Base-by-base conservation (phyloP, 2,113 vertebrate species). In the Mormyrus iriodes region DNA sequence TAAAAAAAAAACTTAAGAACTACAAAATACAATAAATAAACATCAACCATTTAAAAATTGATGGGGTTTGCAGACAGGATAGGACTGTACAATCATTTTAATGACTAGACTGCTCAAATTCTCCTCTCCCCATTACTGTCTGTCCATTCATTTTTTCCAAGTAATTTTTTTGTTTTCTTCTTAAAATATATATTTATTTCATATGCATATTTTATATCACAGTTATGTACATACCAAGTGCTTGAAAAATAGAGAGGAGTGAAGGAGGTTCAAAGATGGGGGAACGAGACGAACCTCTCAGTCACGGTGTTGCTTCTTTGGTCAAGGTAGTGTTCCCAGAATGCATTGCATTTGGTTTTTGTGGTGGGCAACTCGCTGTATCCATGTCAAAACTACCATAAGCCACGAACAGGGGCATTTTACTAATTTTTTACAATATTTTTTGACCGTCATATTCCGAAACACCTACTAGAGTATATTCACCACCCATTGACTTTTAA, bases 151-250 rank as follows among this genome's bases (percentile, higher is more conserved):
- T 94, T 91, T 89, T 93, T 94, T 92, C 91, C 94, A 89, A 55
- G 85, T 88, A 53, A 13, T 31, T 90, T 90, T 92, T 92, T 89
- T 83, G 91, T 95, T 95, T 95, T 95, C 49, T 94, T 93, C 91
- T 91, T 92, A 95, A 95, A 95, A 95, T 95, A 95, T 95, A 95
- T 93, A 90, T 93, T 88, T 94, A 94, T 91, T 93, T 91, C 90
- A 92, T 95, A 94, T 95, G 94, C 92, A 94, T 95, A 95, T 94
- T 92, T 91, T 94, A 95, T 95, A 92, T 96, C 95, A 96, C 96
- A 95, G 94, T 95, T 95, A 94, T 95, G 92, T 96, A 96, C 95
- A 96, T 94, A 95, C 93, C 94, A 95, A 96, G 95, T 95, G 95
- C 94, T 95, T 95, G 89, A 92, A 91, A 93, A 90, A 85, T 86